phyloP scores from a whole-genome alignment of 1,140 invertebrate species.

The Cyclargus thomasi region DNA sequence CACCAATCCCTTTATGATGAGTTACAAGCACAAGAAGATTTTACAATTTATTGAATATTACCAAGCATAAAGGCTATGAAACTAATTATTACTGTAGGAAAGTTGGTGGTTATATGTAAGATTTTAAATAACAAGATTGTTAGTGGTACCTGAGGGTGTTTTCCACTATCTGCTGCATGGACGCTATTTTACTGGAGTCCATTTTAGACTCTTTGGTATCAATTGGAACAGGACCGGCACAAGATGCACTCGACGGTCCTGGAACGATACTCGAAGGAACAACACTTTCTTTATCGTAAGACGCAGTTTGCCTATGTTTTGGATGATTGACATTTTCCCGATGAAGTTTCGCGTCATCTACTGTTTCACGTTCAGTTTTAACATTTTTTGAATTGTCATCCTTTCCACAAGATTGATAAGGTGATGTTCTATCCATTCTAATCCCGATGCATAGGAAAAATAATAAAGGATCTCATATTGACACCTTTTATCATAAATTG shows the following conservation, averaged over 20 bases:
- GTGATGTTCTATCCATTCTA: conserved; percentile 71
- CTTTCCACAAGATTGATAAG: conserved; percentile 70
- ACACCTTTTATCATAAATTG: conserved; percentile 57
- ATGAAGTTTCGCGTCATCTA: conserved; percentile 74
- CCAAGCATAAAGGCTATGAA: background rate
- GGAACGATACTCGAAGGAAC: conserved; percentile 53
- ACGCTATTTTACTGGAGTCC: conserved; percentile 67
- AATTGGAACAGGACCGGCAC: conserved; percentile 38
- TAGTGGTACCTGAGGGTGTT: conserved; percentile 65
- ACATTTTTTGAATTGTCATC: conserved; percentile 66
- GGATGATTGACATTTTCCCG: conserved; percentile 74
- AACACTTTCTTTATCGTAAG: conserved; percentile 71
- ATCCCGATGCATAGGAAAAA: conserved; percentile 46
- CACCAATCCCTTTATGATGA: too few species aligned
- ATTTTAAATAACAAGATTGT: background rate
- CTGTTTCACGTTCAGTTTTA: conserved; percentile 67
- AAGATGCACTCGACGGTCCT: conserved; percentile 49
- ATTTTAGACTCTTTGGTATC: conserved; percentile 52
- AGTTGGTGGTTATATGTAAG: background rate
- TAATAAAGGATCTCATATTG: conserved; percentile 61
- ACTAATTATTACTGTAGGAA: background rate
- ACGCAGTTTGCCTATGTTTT: conserved; percentile 75
- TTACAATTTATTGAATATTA: background rate
- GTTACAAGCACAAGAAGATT: too few species aligned
- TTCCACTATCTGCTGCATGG: conserved; percentile 72